A percentile compares a stretch with the other conserved stretches of the same genome.
These are phyloP conservation scores for Podotricha telesiphe DNA, from an alignment of 2,888 invertebrate genomes.

Conservation along the genomic window DNA sequence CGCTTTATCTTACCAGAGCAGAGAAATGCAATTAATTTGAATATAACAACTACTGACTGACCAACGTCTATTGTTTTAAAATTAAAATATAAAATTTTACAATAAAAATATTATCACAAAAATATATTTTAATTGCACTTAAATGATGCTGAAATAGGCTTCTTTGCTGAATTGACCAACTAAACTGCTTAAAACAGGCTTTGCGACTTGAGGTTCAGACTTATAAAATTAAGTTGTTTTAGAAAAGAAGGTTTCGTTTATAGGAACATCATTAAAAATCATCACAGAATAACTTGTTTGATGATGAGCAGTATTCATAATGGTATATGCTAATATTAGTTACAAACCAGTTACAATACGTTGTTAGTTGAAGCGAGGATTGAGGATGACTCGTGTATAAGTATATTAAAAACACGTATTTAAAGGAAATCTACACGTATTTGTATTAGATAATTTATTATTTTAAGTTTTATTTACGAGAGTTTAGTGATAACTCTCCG, in stretches of 20 bases:
- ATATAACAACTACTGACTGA: no score
- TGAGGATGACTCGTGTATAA: background rate
- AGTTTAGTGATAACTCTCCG: background rate
- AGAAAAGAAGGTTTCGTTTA: background rate
- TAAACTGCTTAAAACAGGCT: background rate
- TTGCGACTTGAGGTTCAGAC: background rate
- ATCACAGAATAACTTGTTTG: conserved; percentile 12
- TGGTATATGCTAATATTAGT: background rate
- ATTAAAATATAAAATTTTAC: no score
- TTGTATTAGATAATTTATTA: background rate
- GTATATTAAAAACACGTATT: background rate
- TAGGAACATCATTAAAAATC: background rate
- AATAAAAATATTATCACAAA: no score
- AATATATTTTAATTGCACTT: no score
- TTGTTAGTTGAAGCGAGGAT: background rate
- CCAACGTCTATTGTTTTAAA: no score
- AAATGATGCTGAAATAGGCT: background rate
- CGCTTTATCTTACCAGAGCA: no score
- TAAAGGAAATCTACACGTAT: background rate
- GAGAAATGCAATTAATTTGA: no score
- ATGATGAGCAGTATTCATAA: conserved; percentile 18
- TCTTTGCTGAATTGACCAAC: background rate
- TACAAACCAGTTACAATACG: conserved; percentile 13
- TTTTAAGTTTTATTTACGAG: no score
- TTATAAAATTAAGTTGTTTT: background rate